Percentiles rank a stretch among this genome's conserved stretches.
These are phyloP conservation scores for Drosophila mimetica DNA, from an alignment of 2,888 invertebrate genomes.

Conservation along the genomic window DNA sequence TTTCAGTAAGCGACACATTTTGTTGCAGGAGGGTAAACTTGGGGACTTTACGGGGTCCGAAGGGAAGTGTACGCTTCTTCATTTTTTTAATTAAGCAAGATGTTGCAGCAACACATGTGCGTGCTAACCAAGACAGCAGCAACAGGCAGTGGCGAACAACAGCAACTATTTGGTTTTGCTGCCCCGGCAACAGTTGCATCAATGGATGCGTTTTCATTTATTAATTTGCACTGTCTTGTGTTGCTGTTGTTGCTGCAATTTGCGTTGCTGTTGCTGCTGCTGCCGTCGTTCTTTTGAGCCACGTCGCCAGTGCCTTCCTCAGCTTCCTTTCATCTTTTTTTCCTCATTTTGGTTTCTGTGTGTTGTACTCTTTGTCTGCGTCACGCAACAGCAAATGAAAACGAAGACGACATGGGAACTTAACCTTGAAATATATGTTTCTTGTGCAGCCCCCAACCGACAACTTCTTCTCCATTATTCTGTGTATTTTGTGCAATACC, in stretches of 20 bases:
- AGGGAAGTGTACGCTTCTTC: constrained; percentile 1
- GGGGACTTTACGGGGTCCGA: not conserved
- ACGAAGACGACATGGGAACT: constrained; percentile 67
- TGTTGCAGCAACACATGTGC: constrained; percentile 72
- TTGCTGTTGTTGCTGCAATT: constrained; percentile 24
- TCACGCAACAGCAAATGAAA: constrained; percentile 65
- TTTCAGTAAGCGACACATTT: constrained; percentile 40
- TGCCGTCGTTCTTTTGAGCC: constrained; percentile 17
- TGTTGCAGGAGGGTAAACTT: constrained; percentile 12
- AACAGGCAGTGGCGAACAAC: constrained; percentile 15
- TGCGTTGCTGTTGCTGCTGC: constrained; percentile 11
- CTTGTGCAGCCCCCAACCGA: constrained; percentile 12
- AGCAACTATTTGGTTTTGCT: constrained; percentile 1
- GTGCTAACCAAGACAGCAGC: constrained; percentile 18
- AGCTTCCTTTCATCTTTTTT: constrained; percentile 17
- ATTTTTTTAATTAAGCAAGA: constrained; percentile 64
- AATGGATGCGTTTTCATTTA: constrained; percentile 78
- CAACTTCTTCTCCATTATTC: not conserved
- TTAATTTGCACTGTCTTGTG: constrained; percentile 70
- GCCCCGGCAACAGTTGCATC: constrained; percentile 61
- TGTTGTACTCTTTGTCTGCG: constrained; percentile 49
- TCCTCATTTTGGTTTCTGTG: not conserved
- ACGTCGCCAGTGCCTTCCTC: constrained; percentile 29
- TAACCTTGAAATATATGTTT: constrained; percentile 69
- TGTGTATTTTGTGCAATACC: constrained; percentile 17